Conservation (phyloP, 2,888 invertebrate species). For the Ferrisia virgata region DNA sequence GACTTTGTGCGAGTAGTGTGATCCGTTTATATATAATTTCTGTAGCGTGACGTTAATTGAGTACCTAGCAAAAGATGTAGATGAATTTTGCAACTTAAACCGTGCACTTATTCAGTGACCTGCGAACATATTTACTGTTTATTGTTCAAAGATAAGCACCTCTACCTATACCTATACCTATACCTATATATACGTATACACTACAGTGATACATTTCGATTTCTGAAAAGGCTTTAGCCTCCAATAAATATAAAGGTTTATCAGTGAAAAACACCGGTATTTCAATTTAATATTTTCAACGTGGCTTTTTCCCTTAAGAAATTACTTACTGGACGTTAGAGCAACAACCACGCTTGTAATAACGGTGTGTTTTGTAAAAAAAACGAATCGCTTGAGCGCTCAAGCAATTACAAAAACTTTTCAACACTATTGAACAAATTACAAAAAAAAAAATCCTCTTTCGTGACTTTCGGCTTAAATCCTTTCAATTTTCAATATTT, state of each 20-base stretch:
- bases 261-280: not conserved
- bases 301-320: slow-evolving; percentile 7
- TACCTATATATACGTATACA: too few relatives aligned
- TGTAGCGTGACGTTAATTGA: slow-evolving; percentile 4
- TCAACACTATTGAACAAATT: not conserved
- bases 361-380: not conserved
- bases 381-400: slow-evolving; percentile 20
- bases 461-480: not conserved
- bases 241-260: not conserved
- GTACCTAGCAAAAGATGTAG: not conserved
- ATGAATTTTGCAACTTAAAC: not conserved
- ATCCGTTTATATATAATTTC: not conserved
- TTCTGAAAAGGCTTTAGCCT: not conserved
- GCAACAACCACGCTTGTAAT: not conserved
- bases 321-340: not conserved
- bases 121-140: not conserved
- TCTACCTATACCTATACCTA: too few relatives aligned
- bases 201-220: not conserved
- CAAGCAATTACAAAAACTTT: slow-evolving; percentile 31
- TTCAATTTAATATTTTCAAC: slow-evolving; percentile 23
- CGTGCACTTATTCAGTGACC: not conserved
- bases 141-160: not conserved
- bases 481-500: not conserved
- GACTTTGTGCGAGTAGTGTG: not conserved
- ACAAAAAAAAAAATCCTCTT: not conserved